phyloP scores from a whole-genome alignment of 2,888 invertebrate genomes.

The Lepidochrysops patricia region DNA sequence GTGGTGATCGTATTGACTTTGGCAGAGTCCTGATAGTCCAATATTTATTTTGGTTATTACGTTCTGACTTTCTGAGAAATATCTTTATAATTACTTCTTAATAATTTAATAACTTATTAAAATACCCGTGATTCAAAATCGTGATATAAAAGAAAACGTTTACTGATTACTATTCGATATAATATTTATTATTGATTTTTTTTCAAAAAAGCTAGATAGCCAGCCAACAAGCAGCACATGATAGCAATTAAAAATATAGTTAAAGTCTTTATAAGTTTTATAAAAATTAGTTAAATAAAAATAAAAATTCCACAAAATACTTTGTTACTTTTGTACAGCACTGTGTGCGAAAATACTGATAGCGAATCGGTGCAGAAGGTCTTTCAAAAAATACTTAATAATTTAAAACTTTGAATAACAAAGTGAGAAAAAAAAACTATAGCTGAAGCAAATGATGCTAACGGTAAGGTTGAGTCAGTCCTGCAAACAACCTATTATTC shows the following conservation, averaged over 20 bases:
- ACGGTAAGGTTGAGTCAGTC: conserved; percentile 46
- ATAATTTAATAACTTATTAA: neutral
- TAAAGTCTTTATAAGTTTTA: no score
- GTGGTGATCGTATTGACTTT: neutral
- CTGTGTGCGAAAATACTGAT: no score
- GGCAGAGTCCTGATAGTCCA: neutral
- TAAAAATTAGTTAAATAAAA: no score
- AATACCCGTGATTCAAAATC: neutral
- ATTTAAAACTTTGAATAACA: neutral
- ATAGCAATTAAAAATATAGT: no score
- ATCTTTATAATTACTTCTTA: no score
- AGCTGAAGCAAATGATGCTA: conserved; percentile 35
- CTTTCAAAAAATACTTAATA: neutral
- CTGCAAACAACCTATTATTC: conserved; percentile 34
- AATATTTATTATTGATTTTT: no score
- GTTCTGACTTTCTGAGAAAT: neutral
- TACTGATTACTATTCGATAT: no score
- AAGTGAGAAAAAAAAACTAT: conserved; percentile 1
- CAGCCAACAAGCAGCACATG: no score
- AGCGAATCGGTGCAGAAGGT: neutral
- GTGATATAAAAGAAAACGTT: no score
- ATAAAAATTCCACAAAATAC: neutral
- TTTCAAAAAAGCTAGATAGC: no score
- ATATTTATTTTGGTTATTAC: neutral
- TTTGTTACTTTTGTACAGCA: neutral